These are phyloP conservation scores for Chascanopsetta lugubris DNA, from an alignment of 2,113 vertebrate species.

Conservation along the genomic window DNA sequence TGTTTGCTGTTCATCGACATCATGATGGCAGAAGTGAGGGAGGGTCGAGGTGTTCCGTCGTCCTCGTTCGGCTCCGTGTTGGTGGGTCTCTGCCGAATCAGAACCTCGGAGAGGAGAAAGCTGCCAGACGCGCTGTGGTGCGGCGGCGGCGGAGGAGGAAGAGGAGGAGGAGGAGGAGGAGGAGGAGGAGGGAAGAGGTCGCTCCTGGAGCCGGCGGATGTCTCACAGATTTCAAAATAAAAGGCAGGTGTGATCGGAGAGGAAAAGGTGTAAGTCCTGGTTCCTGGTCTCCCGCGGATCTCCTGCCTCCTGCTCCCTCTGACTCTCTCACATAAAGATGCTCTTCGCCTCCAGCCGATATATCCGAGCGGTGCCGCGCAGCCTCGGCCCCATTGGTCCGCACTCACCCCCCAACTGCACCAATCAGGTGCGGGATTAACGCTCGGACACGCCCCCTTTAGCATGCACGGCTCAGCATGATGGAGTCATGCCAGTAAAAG, in stretches of 20 bases:
- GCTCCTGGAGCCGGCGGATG: neutral
- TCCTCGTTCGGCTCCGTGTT: conserved; percentile 67
- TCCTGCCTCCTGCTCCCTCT: conserved; percentile 33
- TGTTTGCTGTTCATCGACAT: conserved; percentile 98
- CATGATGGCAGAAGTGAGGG: conserved; percentile 81
- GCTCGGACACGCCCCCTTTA: conserved; percentile 47
- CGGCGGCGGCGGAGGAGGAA: neutral
- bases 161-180: neutral
- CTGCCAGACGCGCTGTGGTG: too few species aligned
- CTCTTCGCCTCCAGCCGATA: conserved; percentile 72
- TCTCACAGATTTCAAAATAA: too few species aligned
- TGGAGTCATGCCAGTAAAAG: neutral
- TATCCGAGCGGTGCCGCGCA: conserved; percentile 63
- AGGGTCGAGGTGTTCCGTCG: conserved; percentile 65
- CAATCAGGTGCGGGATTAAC: conserved; percentile 36
- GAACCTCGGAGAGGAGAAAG: neutral
- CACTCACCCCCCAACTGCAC: conserved; percentile 15
- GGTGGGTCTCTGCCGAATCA: conserved; percentile 28
- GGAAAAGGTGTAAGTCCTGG: conserved; percentile 46
- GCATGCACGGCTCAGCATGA: neutral
- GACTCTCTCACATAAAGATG: conserved; percentile 67
- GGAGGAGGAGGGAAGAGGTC: conserved; percentile 7
- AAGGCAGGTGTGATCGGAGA: neutral
- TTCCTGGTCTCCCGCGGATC: conserved; percentile 51
- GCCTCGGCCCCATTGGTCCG: conserved; percentile 63